Conservation (phyloP, 2,113 vertebrate genomes). For the Oxyura jamaicensis region DNA sequence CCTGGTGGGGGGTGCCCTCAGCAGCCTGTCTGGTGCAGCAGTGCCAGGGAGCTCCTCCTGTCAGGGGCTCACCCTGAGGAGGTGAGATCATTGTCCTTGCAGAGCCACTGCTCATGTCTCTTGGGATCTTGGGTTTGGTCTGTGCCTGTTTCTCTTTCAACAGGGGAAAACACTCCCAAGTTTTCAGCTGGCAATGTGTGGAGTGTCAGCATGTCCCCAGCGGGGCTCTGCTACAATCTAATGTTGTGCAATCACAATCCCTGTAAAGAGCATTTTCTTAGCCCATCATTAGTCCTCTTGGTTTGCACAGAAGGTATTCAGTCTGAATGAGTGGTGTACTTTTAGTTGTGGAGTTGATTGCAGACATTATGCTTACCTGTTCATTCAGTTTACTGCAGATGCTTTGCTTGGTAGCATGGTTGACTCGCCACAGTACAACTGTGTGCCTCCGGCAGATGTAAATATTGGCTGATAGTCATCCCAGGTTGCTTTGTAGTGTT, state of each 20-base stretch:
- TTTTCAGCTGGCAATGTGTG: background rate
- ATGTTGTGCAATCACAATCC: background rate
- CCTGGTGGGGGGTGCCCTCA: too few species aligned
- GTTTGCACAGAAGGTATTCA: background rate
- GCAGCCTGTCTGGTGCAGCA: background rate
- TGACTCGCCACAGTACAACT: background rate
- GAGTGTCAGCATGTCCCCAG: background rate
- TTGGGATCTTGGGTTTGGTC: background rate
- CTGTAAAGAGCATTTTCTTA: background rate
- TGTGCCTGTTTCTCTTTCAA: background rate
- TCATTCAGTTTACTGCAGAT: background rate
- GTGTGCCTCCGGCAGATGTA: background rate
- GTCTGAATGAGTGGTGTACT: background rate
- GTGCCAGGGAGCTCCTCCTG: background rate
- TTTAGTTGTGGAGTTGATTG: background rate
- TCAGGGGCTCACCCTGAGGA: background rate
- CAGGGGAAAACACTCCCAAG: background rate
- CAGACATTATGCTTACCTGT: background rate
- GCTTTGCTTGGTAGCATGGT: background rate
- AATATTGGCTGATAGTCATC: background rate
- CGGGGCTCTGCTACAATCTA: background rate
- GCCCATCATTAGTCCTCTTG: rapidly evolving
- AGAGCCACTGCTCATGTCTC: background rate
- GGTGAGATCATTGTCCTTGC: background rate
- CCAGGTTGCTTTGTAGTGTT: rapidly evolving